Evolutionary conservation across 1,140 invertebrate genomes (phyloP).

Genomic region (Drosophila tani): DNA sequence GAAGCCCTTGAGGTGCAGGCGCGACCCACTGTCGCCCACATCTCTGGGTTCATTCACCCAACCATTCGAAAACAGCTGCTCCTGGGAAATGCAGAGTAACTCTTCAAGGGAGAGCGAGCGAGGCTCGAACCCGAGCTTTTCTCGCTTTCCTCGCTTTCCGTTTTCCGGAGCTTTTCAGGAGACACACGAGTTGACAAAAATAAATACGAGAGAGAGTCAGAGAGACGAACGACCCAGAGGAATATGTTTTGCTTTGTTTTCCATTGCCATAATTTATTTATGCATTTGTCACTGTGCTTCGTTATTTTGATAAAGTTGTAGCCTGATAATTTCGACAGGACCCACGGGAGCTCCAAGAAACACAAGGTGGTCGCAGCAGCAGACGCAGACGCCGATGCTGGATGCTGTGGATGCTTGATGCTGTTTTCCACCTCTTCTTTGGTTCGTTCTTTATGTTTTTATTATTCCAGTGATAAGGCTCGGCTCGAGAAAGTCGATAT

Average conservation of each 20-base stretch:
- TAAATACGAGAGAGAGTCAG: slow-evolving; percentile 6
- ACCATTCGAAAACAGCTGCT: slow-evolving; percentile 72
- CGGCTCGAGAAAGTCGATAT: slow-evolving; percentile 71
- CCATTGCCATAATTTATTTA: slow-evolving; percentile 72
- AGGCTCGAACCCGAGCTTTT: slow-evolving; percentile 45
- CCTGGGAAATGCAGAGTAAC: slow-evolving; percentile 53
- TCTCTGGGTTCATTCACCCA: slow-evolving; percentile 73
- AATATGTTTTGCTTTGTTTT: slow-evolving; percentile 50
- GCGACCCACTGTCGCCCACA: slow-evolving; percentile 24
- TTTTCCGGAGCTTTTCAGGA: slow-evolving; percentile 53
- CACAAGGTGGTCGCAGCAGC: neutral
- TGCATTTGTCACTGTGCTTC: slow-evolving; percentile 71
- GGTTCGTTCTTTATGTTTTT: slow-evolving; percentile 1
- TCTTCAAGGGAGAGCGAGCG: slow-evolving; percentile 50
- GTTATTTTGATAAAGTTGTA: slow-evolving; percentile 78
- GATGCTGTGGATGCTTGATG: neutral
- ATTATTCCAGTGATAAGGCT: slow-evolving; percentile 61
- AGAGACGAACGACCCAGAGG: slow-evolving; percentile 23
- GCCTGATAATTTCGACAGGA: slow-evolving; percentile 73
- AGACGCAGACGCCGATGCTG: neutral
- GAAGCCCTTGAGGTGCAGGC: slow-evolving; percentile 28
- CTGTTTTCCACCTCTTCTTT: neutral
- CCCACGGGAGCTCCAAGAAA: slow-evolving; percentile 23
- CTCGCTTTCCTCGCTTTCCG: slow-evolving; percentile 29
- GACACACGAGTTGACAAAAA: slow-evolving; percentile 29